phyloP scores from a whole-genome alignment of 2,888 invertebrate genomes.

The Lepidonotus clava region DNA sequence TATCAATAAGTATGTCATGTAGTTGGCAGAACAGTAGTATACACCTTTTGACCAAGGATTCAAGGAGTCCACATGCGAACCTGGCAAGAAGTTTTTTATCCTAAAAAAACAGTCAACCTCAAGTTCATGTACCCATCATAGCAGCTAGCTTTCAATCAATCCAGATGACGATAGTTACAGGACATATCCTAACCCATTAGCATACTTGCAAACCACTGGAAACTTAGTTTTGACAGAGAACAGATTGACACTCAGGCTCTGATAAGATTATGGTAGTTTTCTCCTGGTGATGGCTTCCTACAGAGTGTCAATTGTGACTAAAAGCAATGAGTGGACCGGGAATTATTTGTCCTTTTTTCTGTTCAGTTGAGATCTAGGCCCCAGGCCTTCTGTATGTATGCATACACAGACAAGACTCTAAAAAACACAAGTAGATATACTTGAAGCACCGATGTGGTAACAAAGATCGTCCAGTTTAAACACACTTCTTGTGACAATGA shows the following conservation, averaged over 20 bases:
- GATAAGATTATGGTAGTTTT: neutral
- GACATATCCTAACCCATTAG: neutral
- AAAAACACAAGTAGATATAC: slow-evolving; percentile 44
- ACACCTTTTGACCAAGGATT: slow-evolving; percentile 9
- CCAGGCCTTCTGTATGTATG: neutral
- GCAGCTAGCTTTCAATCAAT: neutral
- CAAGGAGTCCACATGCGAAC: neutral
- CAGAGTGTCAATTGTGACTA: neutral
- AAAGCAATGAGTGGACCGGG: neutral
- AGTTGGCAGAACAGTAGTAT: neutral
- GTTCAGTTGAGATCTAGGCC: slow-evolving; percentile 5
- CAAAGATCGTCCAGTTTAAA: neutral
- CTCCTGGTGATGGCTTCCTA: neutral
- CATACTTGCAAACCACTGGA: neutral
- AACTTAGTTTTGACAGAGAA: slow-evolving; percentile 6
- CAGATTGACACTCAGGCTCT: neutral
- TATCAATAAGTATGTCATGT: neutral
- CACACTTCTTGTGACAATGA: slow-evolving; percentile 23
- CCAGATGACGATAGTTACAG: neutral
- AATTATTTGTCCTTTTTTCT: neutral
- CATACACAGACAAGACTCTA: slow-evolving; percentile 31
- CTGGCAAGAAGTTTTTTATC: slow-evolving; percentile 9
- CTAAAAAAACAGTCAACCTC: neutral
- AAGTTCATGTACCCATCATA: neutral
- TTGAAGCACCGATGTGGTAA: slow-evolving; percentile 41